phyloP scores from a whole-genome alignment of 2,888 invertebrate genomes.

The Luperina testacea region DNA sequence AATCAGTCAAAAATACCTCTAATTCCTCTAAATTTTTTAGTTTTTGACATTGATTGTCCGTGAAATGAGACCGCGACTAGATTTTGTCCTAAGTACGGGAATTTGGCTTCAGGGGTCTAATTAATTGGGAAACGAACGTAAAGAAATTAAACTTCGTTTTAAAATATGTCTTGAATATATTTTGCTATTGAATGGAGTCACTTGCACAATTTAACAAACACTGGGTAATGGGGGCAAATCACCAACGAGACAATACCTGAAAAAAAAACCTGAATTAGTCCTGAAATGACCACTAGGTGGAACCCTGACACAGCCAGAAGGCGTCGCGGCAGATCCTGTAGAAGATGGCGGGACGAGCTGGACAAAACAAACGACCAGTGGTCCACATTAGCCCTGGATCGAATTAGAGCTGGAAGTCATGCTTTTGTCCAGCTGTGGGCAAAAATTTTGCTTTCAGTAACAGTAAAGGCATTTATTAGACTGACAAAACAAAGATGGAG shows the following conservation, averaged over 20 bases:
- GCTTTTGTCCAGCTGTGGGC: background rate
- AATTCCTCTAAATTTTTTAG: no score
- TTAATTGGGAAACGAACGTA: no score
- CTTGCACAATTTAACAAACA: slow-evolving; percentile 33
- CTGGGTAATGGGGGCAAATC: background rate
- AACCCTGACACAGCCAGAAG: background rate
- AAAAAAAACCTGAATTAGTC: background rate
- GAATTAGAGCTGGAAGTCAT: background rate
- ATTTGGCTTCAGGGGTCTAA: background rate
- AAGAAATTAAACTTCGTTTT: slow-evolving; percentile 7
- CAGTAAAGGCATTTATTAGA: no score
- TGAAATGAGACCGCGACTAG: no score
- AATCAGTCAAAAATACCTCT: background rate
- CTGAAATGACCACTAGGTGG: background rate
- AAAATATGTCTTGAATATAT: background rate
- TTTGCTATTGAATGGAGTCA: background rate
- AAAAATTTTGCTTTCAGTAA: no score
- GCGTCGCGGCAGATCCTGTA: background rate
- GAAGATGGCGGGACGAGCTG: background rate
- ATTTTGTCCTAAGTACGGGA: background rate
- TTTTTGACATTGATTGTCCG: background rate
- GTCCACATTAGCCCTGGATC: background rate
- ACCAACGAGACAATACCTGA: slow-evolving; percentile 30
- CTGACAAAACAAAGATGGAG: no score
- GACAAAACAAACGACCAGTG: background rate